phyloP scores from a whole-genome alignment of 2,888 invertebrate genomes.

The Drosophila infuscata region DNA sequence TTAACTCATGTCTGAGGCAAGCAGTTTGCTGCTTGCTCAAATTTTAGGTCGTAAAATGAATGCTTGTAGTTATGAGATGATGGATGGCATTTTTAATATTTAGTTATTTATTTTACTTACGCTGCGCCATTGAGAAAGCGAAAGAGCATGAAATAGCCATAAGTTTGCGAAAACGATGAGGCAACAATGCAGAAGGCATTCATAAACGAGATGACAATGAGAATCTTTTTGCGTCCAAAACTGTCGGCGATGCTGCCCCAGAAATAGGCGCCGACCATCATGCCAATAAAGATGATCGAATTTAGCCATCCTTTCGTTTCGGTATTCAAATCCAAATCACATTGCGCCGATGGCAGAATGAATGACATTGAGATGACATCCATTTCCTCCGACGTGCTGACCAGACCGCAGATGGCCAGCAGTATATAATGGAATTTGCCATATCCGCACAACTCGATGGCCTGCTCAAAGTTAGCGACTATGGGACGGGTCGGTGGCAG shows the following conservation, averaged over 20 bases:
- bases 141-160: conserved; percentile 94
- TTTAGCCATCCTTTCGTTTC: conserved; percentile 93
- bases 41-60: background rate
- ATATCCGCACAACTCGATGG: conserved; percentile 92
- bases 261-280: conserved; percentile 97
- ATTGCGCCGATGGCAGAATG: conserved; percentile 96
- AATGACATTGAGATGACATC: conserved; percentile 98
- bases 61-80: background rate
- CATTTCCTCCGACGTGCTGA: conserved; percentile 97
- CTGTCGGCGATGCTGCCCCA: conserved; percentile 97
- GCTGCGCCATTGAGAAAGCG: conserved; percentile 97
- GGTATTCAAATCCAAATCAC: conserved; percentile 94
- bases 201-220: conserved; percentile 95
- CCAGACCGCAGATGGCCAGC: conserved; percentile 96
- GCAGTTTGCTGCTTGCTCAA: conserved; percentile 1
- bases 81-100: background rate
- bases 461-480: conserved; percentile 94
- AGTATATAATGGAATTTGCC: conserved; percentile 93
- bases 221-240: conserved; percentile 93
- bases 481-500: conserved; percentile 83
- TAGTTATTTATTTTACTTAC: conserved; percentile 88
- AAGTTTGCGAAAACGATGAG: conserved; percentile 95
- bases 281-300: conserved; percentile 93
- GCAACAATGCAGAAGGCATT: conserved; percentile 95
- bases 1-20: background rate